phyloP scores from a whole-genome alignment of 37 sponge, comb jelly and placozoan species.

The Oscarella lobularis region DNA sequence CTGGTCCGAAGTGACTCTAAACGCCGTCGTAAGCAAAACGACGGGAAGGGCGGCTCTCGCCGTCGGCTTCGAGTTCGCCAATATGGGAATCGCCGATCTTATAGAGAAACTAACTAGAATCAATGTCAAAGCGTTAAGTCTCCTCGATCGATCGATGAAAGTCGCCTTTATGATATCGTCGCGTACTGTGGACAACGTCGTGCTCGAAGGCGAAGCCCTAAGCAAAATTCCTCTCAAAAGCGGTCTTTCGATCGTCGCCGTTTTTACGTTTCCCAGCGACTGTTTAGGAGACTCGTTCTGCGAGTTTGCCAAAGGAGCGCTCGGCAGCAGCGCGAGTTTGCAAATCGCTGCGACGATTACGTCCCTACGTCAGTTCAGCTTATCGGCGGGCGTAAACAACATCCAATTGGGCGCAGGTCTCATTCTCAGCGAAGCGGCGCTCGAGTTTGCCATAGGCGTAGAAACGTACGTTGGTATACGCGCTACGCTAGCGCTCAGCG shows the following conservation, averaged over 20 bases:
- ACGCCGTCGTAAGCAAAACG: not conserved
- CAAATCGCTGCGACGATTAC: not conserved
- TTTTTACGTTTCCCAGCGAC: not conserved
- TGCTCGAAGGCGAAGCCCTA: not conserved
- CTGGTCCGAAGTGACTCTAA: not conserved
- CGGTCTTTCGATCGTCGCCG: not conserved
- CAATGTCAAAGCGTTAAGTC: not conserved
- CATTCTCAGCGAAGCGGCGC: not conserved
- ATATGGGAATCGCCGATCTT: not conserved
- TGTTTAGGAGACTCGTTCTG: not conserved
- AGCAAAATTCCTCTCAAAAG: not conserved
- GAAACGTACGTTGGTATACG: not conserved
- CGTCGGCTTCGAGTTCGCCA: not conserved
- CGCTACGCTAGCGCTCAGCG: not conserved
- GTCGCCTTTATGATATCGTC: not conserved
- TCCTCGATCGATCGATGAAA: not conserved
- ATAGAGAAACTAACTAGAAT: not conserved
- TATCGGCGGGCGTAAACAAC: not conserved
- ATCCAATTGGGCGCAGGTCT: not conserved
- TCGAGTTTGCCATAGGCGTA: not conserved
- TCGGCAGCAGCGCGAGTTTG: not conserved
- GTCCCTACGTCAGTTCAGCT: not conserved
- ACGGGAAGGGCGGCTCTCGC: not conserved
- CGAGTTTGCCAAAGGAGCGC: not conserved
- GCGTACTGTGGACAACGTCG: not conserved